Evolutionary conservation across 37 sponge, comb jelly and placozoan genomes (phyloP).

Genomic region (Agelas oroides): DNA sequence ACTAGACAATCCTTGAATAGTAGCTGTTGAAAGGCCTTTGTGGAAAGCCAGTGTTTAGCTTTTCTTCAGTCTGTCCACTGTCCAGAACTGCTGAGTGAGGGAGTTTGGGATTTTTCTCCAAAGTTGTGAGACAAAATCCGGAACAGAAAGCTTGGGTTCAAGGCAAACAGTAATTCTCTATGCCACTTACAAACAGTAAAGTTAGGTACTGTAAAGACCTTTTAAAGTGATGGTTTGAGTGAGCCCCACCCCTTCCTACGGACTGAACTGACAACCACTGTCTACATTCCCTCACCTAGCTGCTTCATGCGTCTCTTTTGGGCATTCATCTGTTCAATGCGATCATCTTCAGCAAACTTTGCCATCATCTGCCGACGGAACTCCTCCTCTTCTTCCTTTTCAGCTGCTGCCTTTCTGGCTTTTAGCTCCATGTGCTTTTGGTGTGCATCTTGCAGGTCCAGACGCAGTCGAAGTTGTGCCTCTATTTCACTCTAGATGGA

Average conservation of each 20-base stretch:
- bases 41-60: neutral
- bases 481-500: conserved; percentile 49
- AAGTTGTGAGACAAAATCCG: too few species aligned
- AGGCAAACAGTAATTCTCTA: neutral
- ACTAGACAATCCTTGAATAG: too few species aligned
- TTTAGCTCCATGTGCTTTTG: conserved; percentile 78
- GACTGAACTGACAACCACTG: neutral
- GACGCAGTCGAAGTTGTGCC: conserved; percentile 81
- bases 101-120: too few species aligned
- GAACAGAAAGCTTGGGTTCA: too few species aligned
- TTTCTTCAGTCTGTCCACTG: too few species aligned
- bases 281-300: conserved; percentile 24
- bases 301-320: conserved; percentile 99
- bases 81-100: too few species aligned
- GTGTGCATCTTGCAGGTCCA: conserved; percentile 90
- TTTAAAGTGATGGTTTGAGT: too few species aligned
- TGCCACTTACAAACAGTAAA: neutral
- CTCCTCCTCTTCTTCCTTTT: conserved; percentile 87
- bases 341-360: conserved; percentile 97
- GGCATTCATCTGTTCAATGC: conserved; percentile 96
- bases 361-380: conserved; percentile 95
- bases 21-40: too few species aligned
- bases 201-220: neutral
- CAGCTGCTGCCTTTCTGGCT: conserved; percentile 60
- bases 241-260: too few species aligned